phyloP scores from a whole-genome alignment of 1,140 invertebrate genomes.

The Himalopsyche phryganea region DNA sequence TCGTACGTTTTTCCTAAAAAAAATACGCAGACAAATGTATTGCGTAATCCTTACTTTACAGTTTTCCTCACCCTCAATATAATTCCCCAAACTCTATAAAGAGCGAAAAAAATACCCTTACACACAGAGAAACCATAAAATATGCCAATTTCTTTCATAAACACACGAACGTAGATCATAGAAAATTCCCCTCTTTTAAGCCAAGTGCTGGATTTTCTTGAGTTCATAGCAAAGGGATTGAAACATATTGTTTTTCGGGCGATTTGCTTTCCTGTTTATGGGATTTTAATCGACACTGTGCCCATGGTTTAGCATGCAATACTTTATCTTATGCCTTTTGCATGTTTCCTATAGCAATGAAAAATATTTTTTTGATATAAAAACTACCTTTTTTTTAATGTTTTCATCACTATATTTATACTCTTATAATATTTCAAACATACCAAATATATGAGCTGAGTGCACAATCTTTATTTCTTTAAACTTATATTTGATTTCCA shows the following conservation, averaged over 20 bases:
- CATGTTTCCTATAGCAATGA: not conserved
- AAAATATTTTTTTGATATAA: too few relatives aligned
- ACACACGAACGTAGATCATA: conserved; percentile 23
- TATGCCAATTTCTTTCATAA: conserved; percentile 26
- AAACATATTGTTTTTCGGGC: conserved; percentile 34
- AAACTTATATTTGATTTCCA: too few relatives aligned
- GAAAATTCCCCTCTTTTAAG: not conserved
- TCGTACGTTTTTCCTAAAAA: not conserved
- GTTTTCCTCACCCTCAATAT: not conserved
- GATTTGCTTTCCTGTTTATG: conserved; percentile 30
- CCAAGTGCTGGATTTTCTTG: conserved; percentile 1
- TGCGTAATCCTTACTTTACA: not conserved
- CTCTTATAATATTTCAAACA: too few relatives aligned
- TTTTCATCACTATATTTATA: too few relatives aligned
- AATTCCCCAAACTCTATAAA: not conserved
- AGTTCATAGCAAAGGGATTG: conserved; percentile 19
- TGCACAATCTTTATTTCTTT: too few relatives aligned
- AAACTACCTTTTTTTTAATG: too few relatives aligned
- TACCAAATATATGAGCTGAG: too few relatives aligned
- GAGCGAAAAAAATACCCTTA: conserved; percentile 1
- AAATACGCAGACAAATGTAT: conserved; percentile 1
- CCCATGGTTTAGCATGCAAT: conserved; percentile 23
- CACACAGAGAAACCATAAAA: conserved; percentile 1
- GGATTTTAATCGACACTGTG: conserved; percentile 28
- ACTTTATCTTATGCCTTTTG: not conserved